These are phyloP conservation scores for Esox masquinongy DNA, from an alignment of 2,797 vertebrate genomes.

Conservation along the genomic window DNA sequence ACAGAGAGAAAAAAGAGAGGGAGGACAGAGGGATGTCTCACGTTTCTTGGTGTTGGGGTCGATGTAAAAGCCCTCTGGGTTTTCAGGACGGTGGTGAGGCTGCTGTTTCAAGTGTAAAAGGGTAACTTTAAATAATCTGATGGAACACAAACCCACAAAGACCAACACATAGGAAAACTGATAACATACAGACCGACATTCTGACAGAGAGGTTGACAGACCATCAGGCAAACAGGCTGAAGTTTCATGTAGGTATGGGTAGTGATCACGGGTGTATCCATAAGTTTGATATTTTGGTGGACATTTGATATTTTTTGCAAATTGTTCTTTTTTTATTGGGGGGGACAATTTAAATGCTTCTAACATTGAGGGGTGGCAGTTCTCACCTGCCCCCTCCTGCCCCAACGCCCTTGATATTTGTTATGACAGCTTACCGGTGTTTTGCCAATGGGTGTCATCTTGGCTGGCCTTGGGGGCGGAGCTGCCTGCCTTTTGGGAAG, in stretches of 20 bases:
- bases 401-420: too few species aligned
- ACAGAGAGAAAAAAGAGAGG: neutral
- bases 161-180: too few species aligned
- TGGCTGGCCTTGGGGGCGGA: slow-evolving; percentile 58
- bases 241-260: neutral
- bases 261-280: too few species aligned
- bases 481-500: slow-evolving; percentile 55
- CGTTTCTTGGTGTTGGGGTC: slow-evolving; percentile 63
- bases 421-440: slow-evolving; percentile 34
- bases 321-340: too few species aligned
- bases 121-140: neutral
- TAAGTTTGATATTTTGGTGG: too few species aligned
- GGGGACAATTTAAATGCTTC: too few species aligned
- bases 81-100: slow-evolving; percentile 10
- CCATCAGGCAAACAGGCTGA: neutral
- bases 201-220: neutral
- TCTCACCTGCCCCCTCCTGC: too few species aligned
- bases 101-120: slow-evolving; percentile 50
- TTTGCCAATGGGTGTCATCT: slow-evolving; percentile 39
- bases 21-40: slow-evolving; percentile 44
- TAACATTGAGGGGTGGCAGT: too few species aligned
- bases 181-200: neutral
- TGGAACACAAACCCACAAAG: neutral
- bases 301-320: too few species aligned
- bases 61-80: slow-evolving; percentile 39